phyloP scores from a whole-genome alignment of 2,888 invertebrate genomes.

The Seira ritae region DNA sequence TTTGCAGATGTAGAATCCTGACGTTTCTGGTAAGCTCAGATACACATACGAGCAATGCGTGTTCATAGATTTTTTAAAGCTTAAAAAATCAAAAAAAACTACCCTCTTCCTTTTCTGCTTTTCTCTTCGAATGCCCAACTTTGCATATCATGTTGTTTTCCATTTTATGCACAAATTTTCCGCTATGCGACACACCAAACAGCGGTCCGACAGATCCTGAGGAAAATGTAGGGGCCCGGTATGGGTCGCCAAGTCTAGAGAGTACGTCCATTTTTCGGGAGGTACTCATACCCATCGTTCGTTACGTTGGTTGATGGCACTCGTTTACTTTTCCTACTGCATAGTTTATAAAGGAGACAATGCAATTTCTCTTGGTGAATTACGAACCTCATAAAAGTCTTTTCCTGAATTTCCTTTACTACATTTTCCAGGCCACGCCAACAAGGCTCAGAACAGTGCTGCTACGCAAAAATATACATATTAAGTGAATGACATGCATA shows the following conservation, averaged over 20 bases:
- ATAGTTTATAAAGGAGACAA: constrained; percentile 55
- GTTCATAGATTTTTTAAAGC: no score
- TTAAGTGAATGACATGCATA: no score
- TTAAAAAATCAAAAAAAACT: constrained; percentile 21
- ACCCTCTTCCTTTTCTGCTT: constrained; percentile 38
- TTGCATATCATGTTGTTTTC: constrained; percentile 47
- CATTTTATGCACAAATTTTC: constrained; percentile 40
- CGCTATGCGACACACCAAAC: constrained; percentile 43
- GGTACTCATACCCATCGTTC: no score
- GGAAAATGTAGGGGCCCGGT: constrained; percentile 23
- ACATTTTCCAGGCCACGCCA: constrained; percentile 36
- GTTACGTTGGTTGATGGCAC: constrained; percentile 53
- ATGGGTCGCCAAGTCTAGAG: no score
- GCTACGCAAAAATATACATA: no score
- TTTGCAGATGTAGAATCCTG: constrained; percentile 36
- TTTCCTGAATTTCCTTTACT: constrained; percentile 54
- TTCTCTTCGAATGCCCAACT: constrained; percentile 31
- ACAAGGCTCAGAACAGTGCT: not conserved
- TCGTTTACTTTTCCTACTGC: constrained; percentile 57
- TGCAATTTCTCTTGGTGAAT: constrained; percentile 58
- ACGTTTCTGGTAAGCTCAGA: not conserved
- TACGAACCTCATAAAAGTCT: constrained; percentile 60
- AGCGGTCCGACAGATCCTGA: not conserved
- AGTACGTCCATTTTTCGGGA: no score
- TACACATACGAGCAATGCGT: not conserved